Percentiles rank a stretch among this genome's conserved stretches.
Evolutionary conservation across 2,888 invertebrate genomes (phyloP).

Genomic region (Limenitis camilla): DNA sequence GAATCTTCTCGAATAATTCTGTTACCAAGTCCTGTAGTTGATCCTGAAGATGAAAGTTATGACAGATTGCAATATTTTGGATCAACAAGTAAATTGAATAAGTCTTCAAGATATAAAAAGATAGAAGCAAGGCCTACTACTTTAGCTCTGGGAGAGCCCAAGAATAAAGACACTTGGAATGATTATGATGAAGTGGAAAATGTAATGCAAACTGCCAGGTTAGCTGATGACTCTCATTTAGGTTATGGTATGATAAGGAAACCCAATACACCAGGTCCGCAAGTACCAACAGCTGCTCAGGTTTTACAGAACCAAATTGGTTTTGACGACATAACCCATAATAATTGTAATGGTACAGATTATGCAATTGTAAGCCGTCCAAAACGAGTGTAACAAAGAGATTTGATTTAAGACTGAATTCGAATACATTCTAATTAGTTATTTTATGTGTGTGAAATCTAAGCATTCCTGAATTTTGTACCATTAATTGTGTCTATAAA

Average conservation of each 20-base stretch:
- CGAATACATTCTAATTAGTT: constrained; percentile 26
- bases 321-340: constrained; percentile 76
- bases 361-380: constrained; percentile 90
- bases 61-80: constrained; percentile 88
- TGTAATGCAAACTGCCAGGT: constrained; percentile 79
- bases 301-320: constrained; percentile 61
- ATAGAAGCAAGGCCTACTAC: constrained; percentile 77
- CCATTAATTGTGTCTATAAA: not conserved
- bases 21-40: constrained; percentile 63
- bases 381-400: constrained; percentile 80
- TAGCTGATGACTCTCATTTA: constrained; percentile 86
- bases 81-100: constrained; percentile 79
- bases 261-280: constrained; percentile 71
- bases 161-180: constrained; percentile 75
- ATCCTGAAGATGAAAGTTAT: constrained; percentile 78
- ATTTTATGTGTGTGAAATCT: constrained; percentile 17
- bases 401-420: constrained; percentile 40
- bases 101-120: constrained; percentile 80
- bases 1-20: constrained; percentile 73
- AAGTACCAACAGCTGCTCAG: constrained; percentile 66
- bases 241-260: constrained; percentile 87
- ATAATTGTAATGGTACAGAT: constrained; percentile 83
- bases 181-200: constrained; percentile 86
- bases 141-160: constrained; percentile 59
- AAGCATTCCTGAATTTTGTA: constrained; percentile 10